Percentiles rank a stretch among this genome's conserved stretches.
Conservation (phyloP, 2,113 vertebrate genomes). For the Dinomys branickii region DNA sequence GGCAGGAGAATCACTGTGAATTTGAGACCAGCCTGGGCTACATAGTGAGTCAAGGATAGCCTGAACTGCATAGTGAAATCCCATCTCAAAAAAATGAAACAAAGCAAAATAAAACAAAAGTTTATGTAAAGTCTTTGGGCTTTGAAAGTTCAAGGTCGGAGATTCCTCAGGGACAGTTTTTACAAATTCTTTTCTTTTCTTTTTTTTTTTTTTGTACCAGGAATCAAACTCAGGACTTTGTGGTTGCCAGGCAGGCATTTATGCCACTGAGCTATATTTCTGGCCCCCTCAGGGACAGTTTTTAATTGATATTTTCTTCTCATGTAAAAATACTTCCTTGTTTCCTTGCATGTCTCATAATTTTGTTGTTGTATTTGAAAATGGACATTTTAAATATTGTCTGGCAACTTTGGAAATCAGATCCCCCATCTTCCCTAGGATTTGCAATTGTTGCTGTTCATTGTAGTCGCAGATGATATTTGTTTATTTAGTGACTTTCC, state of each 20-base stretch:
- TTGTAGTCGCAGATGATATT: background rate
- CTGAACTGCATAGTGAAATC: background rate
- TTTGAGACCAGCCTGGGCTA: background rate
- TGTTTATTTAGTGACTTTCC: background rate
- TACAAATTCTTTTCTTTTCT: too few species aligned
- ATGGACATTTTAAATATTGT: background rate
- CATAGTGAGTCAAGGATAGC: background rate
- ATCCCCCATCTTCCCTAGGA: background rate
- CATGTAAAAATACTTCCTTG: background rate
- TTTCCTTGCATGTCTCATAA: background rate
- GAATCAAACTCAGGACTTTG: too few species aligned
- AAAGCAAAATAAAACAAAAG: background rate
- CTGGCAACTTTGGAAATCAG: background rate
- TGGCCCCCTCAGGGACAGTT: background rate
- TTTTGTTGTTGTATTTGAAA: slow-evolving; percentile 23
- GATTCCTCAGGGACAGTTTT: background rate
- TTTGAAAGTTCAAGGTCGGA: background rate
- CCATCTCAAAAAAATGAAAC: background rate
- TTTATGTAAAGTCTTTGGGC: background rate
- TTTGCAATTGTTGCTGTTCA: background rate
- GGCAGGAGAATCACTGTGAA: background rate
- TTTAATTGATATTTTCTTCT: background rate
- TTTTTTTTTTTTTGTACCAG: too few species aligned
- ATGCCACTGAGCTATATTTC: too few species aligned
- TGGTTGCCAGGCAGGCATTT: too few species aligned